phyloP scores from a whole-genome alignment of 2,113 vertebrate genomes.

The Rafetus swinhoei region DNA sequence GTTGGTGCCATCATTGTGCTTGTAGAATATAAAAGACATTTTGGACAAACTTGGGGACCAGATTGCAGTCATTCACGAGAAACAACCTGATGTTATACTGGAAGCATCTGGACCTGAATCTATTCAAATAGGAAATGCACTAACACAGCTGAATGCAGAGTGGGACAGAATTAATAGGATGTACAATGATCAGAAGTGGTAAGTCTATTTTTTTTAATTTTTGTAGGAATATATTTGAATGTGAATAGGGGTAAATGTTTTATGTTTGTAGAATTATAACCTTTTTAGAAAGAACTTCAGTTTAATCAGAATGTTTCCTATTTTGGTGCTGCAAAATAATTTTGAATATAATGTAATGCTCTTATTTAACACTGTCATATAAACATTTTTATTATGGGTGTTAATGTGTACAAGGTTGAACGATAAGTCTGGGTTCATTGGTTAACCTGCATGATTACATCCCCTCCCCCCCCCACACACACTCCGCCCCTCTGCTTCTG shows the following conservation, averaged over 20 bases:
- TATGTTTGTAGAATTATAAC: neutral
- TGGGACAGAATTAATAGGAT: constrained; percentile 94
- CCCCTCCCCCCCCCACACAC: too few species aligned
- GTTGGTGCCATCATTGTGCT: constrained; percentile 21
- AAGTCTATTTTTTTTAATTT: constrained; percentile 40
- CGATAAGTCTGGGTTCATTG: too few species aligned
- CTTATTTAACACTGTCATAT: neutral
- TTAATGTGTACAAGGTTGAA: too few species aligned
- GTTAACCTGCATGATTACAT: too few species aligned
- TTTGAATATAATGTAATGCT: neutral
- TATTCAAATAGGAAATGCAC: constrained; percentile 85
- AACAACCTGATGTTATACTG: constrained; percentile 88
- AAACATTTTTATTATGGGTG: neutral
- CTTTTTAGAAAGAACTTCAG: neutral
- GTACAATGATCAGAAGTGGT: constrained; percentile 92
- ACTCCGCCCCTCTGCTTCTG: too few species aligned
- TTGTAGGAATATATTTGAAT: neutral
- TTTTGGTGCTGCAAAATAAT: neutral
- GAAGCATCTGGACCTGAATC: constrained; percentile 89
- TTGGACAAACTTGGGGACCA: constrained; percentile 90
- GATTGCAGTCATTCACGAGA: constrained; percentile 87
- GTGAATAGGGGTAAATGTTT: neutral
- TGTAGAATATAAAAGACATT: constrained; percentile 88
- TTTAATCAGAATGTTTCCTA: neutral
- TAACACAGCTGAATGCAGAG: constrained; percentile 90